Evolutionary conservation across 2,888 invertebrate genomes (phyloP).

Genomic region (Epiblema foenella): DNA sequence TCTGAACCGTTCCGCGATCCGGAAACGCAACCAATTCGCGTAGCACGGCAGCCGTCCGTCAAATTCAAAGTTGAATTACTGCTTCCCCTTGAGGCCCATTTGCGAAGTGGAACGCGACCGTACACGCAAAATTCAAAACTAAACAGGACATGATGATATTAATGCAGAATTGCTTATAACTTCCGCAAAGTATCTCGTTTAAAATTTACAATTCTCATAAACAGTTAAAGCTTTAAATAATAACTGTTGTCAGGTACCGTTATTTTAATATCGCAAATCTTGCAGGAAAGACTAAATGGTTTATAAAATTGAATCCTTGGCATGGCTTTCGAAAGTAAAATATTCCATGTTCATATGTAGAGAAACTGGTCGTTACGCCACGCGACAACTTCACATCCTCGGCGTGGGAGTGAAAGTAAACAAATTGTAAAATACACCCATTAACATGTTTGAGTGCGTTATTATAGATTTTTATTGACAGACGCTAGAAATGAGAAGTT

Average conservation of each 20-base stretch:
- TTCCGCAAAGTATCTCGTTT: slow-evolving; percentile 1
- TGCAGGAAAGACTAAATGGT: slow-evolving; percentile 45
- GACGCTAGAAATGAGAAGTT: slow-evolving; percentile 12
- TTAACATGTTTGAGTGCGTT: slow-evolving; percentile 55
- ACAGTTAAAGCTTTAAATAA: slow-evolving; percentile 21
- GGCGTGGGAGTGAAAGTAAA: slow-evolving; percentile 72
- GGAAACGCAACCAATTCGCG: slow-evolving; percentile 70
- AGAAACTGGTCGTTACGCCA: slow-evolving; percentile 62
- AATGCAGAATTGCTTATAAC: not conserved
- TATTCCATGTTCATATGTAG: slow-evolving; percentile 53
- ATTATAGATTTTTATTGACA: slow-evolving; percentile 34
- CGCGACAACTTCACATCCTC: slow-evolving; percentile 63
- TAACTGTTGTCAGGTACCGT: slow-evolving; percentile 26
- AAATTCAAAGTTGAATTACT: slow-evolving; percentile 66
- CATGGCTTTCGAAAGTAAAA: slow-evolving; percentile 59
- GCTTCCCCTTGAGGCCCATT: slow-evolving; percentile 62
- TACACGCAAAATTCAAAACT: slow-evolving; percentile 29
- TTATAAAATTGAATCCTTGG: slow-evolving; percentile 49
- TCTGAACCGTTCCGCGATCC: slow-evolving; percentile 65
- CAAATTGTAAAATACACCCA: slow-evolving; percentile 66
- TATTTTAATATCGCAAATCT: slow-evolving; percentile 32
- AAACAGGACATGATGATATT: not conserved
- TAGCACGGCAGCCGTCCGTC: slow-evolving; percentile 60
- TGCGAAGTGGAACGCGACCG: slow-evolving; percentile 57
- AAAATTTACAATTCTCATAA: slow-evolving; percentile 4